phyloP scores from a whole-genome alignment of 2,797 vertebrate genomes.

The Phyllotis vaccarum region DNA sequence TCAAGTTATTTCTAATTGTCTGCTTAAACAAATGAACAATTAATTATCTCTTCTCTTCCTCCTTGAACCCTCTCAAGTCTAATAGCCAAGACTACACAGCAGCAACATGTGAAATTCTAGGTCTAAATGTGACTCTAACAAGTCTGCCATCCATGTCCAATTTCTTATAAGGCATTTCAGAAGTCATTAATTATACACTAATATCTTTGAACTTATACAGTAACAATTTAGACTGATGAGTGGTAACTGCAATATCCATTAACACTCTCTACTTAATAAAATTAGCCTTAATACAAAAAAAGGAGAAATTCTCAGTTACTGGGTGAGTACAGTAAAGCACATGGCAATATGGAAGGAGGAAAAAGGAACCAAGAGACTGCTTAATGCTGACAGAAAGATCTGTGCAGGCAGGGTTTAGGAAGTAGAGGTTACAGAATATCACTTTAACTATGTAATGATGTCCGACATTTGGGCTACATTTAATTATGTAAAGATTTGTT shows the following conservation, averaged over 20 bases:
- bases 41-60: background rate
- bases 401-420: background rate
- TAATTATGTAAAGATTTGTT: background rate
- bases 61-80: too few species aligned
- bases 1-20: constrained; percentile 17
- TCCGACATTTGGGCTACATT: background rate
- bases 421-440: background rate
- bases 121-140: background rate
- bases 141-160: constrained; percentile 17
- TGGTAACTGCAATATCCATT: background rate
- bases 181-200: constrained; percentile 15
- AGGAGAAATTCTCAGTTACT: background rate
- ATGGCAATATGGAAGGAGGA: background rate
- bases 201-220: background rate
- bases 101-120: background rate
- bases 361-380: background rate
- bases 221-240: constrained; percentile 21
- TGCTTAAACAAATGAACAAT: constrained; percentile 13
- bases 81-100: background rate
- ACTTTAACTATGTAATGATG: background rate
- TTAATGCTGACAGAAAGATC: background rate
- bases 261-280: background rate
- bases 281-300: background rate
- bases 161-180: background rate
- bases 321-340: background rate